Conservation (phyloP, 2,888 invertebrate species). For the Scelioninae gen. 1 region DNA sequence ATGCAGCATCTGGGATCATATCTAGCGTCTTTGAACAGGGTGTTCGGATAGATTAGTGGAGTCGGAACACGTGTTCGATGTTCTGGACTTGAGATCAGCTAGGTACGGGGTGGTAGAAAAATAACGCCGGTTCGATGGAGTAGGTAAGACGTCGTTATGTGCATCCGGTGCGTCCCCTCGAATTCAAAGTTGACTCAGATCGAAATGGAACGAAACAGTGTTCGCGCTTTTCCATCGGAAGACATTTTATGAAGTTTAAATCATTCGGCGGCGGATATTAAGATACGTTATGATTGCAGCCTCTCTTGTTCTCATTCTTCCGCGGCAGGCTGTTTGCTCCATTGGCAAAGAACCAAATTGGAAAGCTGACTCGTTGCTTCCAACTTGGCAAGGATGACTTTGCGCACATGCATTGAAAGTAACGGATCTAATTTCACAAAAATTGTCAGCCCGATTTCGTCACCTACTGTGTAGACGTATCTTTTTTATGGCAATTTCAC, state of each 20-base stretch:
- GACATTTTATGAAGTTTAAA: conserved; percentile 77
- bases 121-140: conserved; percentile 80
- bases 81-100: conserved; percentile 72
- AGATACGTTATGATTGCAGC: conserved; percentile 76
- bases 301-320: conserved; percentile 71
- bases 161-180: conserved; percentile 80
- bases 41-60: conserved; percentile 81
- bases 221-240: conserved; percentile 65
- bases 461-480: conserved; percentile 37
- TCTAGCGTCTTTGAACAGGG: conserved; percentile 74
- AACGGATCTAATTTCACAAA: conserved; percentile 54
- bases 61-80: conserved; percentile 84
- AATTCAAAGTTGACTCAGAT: conserved; percentile 71
- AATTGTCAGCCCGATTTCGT: conserved; percentile 34
- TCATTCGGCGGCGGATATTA: conserved; percentile 79
- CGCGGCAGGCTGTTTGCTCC: conserved; percentile 69
- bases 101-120: conserved; percentile 79
- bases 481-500: conserved; percentile 36
- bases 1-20: conserved; percentile 82
- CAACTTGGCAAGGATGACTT: conserved; percentile 58
- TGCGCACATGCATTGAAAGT: conserved; percentile 39
- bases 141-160: conserved; percentile 84
- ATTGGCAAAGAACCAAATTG: conserved; percentile 82
- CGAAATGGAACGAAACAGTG: conserved; percentile 59
- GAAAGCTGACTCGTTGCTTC: conserved; percentile 71